A percentile compares a stretch with the other conserved stretches of the same genome.
Evolutionary conservation across 2,113 vertebrate species (phyloP).

Genomic region (Phaethornis superciliosus): DNA sequence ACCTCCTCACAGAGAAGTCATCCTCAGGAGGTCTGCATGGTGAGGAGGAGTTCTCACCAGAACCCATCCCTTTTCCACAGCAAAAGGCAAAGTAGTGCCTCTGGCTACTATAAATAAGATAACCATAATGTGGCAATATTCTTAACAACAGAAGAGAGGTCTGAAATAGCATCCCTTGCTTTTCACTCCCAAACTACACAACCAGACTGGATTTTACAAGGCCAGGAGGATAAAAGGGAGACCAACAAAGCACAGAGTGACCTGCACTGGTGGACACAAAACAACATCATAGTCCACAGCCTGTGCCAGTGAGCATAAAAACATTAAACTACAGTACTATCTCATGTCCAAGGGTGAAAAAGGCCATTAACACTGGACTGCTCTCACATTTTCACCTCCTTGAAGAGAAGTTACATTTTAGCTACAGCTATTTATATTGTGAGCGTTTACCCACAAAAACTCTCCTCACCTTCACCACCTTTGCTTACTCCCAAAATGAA

Average conservation of each 20-base stretch:
- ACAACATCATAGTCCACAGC: too few species aligned
- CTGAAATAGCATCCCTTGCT: not conserved
- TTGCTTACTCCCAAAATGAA: not conserved
- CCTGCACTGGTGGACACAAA: not conserved
- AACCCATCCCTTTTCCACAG: not conserved
- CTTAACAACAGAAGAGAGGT: not conserved
- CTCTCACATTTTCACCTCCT: not conserved
- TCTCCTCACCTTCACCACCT: not conserved
- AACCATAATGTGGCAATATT: not conserved
- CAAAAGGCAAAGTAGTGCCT: not conserved
- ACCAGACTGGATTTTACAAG: not conserved
- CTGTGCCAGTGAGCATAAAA: not conserved
- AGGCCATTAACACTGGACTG: not conserved
- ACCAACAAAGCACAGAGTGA: not conserved
- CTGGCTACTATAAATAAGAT: not conserved
- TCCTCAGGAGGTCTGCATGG: not conserved
- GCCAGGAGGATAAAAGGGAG: not conserved
- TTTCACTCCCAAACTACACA: not conserved
- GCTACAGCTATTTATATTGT: slow-evolving; percentile 21
- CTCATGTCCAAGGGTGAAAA: not conserved
- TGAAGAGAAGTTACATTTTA: slow-evolving; percentile 19
- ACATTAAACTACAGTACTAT: not conserved
- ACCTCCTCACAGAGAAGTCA: not conserved
- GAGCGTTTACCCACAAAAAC: slow-evolving; percentile 38
- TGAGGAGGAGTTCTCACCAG: not conserved